Percentiles rank a stretch among this genome's conserved stretches.
These are phyloP conservation scores for Cephus nigrinus DNA, from an alignment of 2,888 invertebrate genomes.

Conservation along the genomic window DNA sequence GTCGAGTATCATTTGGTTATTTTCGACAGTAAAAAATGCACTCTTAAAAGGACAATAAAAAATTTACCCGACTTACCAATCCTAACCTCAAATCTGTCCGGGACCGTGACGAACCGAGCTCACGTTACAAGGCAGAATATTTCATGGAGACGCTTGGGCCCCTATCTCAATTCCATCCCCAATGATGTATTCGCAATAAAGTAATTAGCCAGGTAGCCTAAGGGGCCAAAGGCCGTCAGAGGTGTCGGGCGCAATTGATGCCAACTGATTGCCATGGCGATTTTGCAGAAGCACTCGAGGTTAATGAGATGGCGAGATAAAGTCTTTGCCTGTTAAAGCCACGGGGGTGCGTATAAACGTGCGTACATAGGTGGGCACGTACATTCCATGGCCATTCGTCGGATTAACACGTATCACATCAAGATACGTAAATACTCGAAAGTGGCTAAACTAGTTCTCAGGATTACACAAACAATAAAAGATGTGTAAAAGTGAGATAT, in stretches of 20 bases:
- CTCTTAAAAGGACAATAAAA: not conserved
- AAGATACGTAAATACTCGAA: not conserved
- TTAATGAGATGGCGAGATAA: slow-evolving; percentile 53
- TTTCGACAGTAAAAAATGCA: not conserved
- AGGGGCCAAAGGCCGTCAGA: not conserved
- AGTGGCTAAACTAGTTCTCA: not conserved
- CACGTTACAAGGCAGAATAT: slow-evolving; percentile 2
- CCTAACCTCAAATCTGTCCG: slow-evolving; percentile 1
- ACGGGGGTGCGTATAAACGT: not conserved
- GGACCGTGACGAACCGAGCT: not conserved
- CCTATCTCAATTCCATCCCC: not conserved
- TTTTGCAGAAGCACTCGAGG: slow-evolving; percentile 49
- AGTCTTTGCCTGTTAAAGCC: slow-evolving; percentile 6
- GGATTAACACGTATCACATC: not conserved
- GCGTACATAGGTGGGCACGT: not conserved
- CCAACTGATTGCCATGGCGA: slow-evolving; percentile 42
- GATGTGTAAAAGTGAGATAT: not conserved
- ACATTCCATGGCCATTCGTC: not conserved
- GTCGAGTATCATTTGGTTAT: slow-evolving; percentile 5
- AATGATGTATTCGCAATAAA: slow-evolving; percentile 24
- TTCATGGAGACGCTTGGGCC: slow-evolving; percentile 4
- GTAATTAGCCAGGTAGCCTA: slow-evolving; percentile 19
- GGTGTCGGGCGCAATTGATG: slow-evolving; percentile 43
- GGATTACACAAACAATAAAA: not conserved
- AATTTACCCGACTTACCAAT: not conserved